Percentiles rank a stretch among this genome's conserved stretches.
phyloP scores from a whole-genome alignment of 30 jellyfish, hydroid and myxozoan genomes.

The Hydractinia symbiolongicarpus region DNA sequence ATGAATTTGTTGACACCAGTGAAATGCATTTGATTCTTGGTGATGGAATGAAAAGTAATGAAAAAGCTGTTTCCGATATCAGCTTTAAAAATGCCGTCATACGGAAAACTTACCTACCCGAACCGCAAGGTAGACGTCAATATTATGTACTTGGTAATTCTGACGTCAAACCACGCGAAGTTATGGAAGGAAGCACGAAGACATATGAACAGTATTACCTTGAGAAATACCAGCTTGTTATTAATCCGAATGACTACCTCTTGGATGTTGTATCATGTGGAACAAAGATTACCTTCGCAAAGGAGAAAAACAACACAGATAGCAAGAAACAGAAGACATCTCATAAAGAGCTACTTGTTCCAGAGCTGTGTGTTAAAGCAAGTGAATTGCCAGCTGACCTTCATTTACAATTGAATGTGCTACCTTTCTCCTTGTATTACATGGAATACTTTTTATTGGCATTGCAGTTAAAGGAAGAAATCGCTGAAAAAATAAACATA shows the following conservation, averaged over 20 bases:
- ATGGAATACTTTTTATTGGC: conserved; percentile 51
- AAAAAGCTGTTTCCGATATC: not conserved
- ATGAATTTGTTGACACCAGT: not conserved
- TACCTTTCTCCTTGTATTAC: conserved; percentile 54
- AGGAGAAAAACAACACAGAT: conserved; percentile 24
- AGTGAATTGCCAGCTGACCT: conserved; percentile 54
- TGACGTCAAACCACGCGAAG: not conserved
- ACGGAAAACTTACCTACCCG: conserved; percentile 36
- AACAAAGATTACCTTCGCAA: conserved; percentile 16
- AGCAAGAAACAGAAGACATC: not conserved
- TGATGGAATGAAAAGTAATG: not conserved
- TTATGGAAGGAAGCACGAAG: conserved; percentile 26
- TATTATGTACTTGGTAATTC: conserved; percentile 41
- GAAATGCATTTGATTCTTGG: not conserved
- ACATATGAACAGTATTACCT: conserved; percentile 61
- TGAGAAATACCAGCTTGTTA: conserved; percentile 25
- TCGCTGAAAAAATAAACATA: not conserved
- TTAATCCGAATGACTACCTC: conserved; percentile 35
- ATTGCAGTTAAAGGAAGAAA: conserved; percentile 24
- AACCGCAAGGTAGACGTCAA: not conserved
- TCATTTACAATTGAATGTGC: conserved; percentile 44
- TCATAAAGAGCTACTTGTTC: conserved; percentile 30
- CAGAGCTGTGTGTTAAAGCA: conserved; percentile 55
- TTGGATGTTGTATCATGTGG: conserved; percentile 38
- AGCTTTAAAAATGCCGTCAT: conserved; percentile 38